phyloP scores from a whole-genome alignment of 1,140 invertebrate species.

The Heliconius himera region DNA sequence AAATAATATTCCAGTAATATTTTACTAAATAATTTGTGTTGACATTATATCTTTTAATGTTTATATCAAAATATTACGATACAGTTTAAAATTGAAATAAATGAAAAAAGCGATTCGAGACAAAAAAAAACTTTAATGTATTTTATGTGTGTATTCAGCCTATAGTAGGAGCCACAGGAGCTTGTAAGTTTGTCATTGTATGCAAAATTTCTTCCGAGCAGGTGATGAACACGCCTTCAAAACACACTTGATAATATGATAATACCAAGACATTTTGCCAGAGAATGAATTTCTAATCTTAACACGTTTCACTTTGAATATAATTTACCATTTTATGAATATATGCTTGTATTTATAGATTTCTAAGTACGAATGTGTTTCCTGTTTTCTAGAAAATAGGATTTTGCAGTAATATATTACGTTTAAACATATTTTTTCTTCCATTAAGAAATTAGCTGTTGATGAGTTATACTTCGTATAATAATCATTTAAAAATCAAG shows the following conservation, averaged over 20 bases:
- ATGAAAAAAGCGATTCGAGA: neutral
- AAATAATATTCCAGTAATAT: too few relatives aligned
- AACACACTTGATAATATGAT: slow-evolving; percentile 42
- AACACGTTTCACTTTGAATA: slow-evolving; percentile 16
- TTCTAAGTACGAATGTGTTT: neutral
- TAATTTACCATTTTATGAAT: neutral
- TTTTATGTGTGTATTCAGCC: slow-evolving; percentile 39
- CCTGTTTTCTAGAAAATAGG: neutral
- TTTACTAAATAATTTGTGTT: too few relatives aligned
- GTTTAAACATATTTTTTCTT: too few relatives aligned
- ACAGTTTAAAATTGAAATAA: neutral
- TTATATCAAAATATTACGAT: neutral
- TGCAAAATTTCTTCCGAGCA: slow-evolving; percentile 65
- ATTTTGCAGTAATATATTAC: too few relatives aligned
- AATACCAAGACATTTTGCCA: slow-evolving; percentile 13
- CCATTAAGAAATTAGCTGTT: too few relatives aligned
- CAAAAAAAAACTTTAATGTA: slow-evolving; percentile 34
- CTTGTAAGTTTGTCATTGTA: slow-evolving; percentile 70
- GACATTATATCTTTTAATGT: too few relatives aligned
- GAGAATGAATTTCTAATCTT: slow-evolving; percentile 34
- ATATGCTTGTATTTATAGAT: neutral
- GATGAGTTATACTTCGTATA: too few relatives aligned
- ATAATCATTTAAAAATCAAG: too few relatives aligned
- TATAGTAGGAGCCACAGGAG: slow-evolving; percentile 48
- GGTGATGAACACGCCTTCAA: slow-evolving; percentile 59